Evolutionary conservation across 2,797 vertebrate genomes (phyloP).

Genomic region (Anguilla pacifica): DNA sequence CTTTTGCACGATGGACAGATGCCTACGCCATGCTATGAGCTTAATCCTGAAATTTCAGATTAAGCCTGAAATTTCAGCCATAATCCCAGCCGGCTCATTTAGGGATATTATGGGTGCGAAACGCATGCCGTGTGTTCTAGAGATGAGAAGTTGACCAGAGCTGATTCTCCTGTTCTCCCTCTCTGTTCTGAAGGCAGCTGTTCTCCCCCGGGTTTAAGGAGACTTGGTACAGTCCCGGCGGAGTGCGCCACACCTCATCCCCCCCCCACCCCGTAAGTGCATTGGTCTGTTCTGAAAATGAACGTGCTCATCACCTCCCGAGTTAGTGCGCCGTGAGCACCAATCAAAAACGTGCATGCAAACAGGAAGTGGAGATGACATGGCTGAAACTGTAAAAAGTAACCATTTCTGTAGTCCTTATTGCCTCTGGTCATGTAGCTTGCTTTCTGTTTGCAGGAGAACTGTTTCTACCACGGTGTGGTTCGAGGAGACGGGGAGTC

Average conservation of each 20-base stretch:
- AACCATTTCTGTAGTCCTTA: neutral
- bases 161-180: conserved; percentile 2
- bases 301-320: neutral
- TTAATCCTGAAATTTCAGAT: neutral
- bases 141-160: neutral
- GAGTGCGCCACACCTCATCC: conserved; percentile 69
- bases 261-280: conserved; percentile 77
- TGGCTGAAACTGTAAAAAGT: neutral
- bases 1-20: no score
- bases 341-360: neutral
- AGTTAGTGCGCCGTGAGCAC: neutral
- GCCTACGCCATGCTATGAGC: neutral
- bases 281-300: conserved; percentile 15
- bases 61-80: neutral
- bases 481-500: conserved; percentile 77
- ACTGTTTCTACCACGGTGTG: conserved; percentile 91
- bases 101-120: neutral
- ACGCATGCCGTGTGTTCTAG: neutral
- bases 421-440: neutral
- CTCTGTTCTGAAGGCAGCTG: conserved; percentile 75
- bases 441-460: conserved; percentile 73
- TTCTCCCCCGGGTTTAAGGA: conserved; percentile 88
- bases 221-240: conserved; percentile 80
- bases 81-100: neutral
- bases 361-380: neutral